phyloP scores from a whole-genome alignment of 1,140 invertebrate genomes.

The Neuroterus valhalla region DNA sequence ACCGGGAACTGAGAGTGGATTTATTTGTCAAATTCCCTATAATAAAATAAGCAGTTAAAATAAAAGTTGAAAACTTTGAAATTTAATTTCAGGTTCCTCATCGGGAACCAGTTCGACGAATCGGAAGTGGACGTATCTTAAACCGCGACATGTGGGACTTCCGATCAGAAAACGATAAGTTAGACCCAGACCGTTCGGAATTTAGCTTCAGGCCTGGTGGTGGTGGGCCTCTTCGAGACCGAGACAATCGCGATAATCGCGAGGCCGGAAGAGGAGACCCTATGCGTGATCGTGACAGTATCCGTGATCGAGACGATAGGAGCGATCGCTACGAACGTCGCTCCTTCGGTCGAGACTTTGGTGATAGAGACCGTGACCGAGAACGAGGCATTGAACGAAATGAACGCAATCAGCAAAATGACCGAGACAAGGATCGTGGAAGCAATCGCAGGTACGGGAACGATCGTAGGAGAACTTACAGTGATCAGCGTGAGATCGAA shows the following conservation, averaged over 20 bases:
- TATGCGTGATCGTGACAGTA: slow-evolving; percentile 34
- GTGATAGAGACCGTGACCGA: slow-evolving; percentile 53
- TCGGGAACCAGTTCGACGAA: slow-evolving; percentile 78
- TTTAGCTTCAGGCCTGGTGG: slow-evolving; percentile 64
- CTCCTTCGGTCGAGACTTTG: slow-evolving; percentile 35
- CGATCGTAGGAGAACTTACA: slow-evolving; percentile 73
- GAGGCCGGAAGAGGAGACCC: slow-evolving; percentile 43
- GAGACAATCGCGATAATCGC: slow-evolving; percentile 66
- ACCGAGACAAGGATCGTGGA: slow-evolving; percentile 39
- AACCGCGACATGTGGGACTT: slow-evolving; percentile 80
- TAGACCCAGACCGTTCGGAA: slow-evolving; percentile 67
- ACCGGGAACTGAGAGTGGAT: neutral
- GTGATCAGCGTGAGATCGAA: slow-evolving; percentile 74
- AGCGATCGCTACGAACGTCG: slow-evolving; percentile 70
- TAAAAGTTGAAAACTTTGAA: too few species aligned
- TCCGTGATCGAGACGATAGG: slow-evolving; percentile 56
- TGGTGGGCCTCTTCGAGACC: slow-evolving; percentile 44
- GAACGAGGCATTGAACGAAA: slow-evolving; percentile 51
- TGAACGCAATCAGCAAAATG: slow-evolving; percentile 40
- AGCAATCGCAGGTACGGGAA: slow-evolving; percentile 60
- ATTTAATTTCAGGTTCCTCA: slow-evolving; percentile 63
- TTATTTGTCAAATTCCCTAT: neutral
- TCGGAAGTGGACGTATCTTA: slow-evolving; percentile 87
- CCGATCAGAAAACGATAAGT: slow-evolving; percentile 71
- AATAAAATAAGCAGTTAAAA: too few species aligned